Base-by-base conservation (phyloP, 2,113 vertebrate genomes). In the Pangasianodon hypophthalmus region DNA sequence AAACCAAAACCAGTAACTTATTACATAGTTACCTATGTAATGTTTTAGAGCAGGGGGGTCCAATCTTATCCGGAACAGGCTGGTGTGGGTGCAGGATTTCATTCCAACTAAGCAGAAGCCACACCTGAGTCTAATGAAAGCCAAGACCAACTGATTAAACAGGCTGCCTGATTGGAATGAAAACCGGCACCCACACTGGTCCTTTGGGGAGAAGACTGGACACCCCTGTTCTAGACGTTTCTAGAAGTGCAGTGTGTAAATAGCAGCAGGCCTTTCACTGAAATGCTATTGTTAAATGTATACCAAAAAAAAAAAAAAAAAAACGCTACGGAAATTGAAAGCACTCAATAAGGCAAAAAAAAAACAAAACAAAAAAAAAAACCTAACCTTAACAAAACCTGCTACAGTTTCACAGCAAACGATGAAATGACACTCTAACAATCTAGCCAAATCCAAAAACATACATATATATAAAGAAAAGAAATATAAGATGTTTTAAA, bases 221-320 rank as follows among this genome's bases (percentile, higher is more conserved):
- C 37, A 37, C 37, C 37, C 37, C 37, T 37, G 37, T 81, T 84
- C 19, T 19, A 83, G 56, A 84, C 11, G 1, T 58, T 81, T 75
- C 50, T 52, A 77, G 5, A 62, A 90, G 83, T 69, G 73, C 71
- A 64, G 41, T 46, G 10, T 88, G n/a, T 60, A 88, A 86, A 81
- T 16, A 91, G 84, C 84, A 86, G 90, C 87, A 71, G 21, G 60
- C 50, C 32, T 56, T 84, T 52, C 13, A 21, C 18, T 46, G 41
- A 87, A 90, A 88, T 69, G 18, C 60, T 46, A n/a, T 21, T n/a
- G 48, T 21, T 10, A 64, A 48, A 60, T 81, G 50, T 37, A 56
- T 8, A 21, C 19, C 21, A 58, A 54, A 37, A 80, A 64, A 58
- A 4, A 58, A 58, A 58, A 54, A 37, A 80, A 64, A 58, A 4